Evolutionary conservation across 2,113 vertebrate genomes (phyloP), one percentile per base, ranked within the genome.

Genomic region (Larimichthys polyactis): DNA sequence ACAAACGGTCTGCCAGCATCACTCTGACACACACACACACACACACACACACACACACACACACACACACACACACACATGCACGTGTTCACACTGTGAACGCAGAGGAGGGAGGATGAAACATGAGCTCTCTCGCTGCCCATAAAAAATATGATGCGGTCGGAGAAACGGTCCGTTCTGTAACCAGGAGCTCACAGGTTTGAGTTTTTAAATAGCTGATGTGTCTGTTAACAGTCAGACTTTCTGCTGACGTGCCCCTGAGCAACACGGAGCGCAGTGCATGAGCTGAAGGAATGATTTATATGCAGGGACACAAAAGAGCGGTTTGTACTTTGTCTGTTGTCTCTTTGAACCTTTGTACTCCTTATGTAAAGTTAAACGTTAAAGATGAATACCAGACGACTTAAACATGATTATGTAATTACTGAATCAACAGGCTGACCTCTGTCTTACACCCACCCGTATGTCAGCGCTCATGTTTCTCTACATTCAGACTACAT

Each of bases 1-100:
- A 78, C 84, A 91, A 74, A 87, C 44, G 79, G 57, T 71, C 78
- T 71, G 77, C 79, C 83, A 67, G 14, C 68, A 72, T 86, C 70
- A 16, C 54, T 24, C 59, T 19, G 36, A 63, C 62, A 57, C 74
- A 66, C 58, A 54, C 70, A 59, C 64, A n/a, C n/a, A n/a, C n/a
- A 57, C 74, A 66, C 58, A 54, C 70, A 59, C 64, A 43, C 27
- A 63, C 57, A 57, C 74, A 66, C 58, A 54, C 70, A 59, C 64
- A 29, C 64, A 64, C 48, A 22, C 67, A 24, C 52, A 32, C 69
- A 59, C 43, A 58, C 32, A 57, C 60, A 65, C 59, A 62, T 55
- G 49, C 69, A 44, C 70, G 40, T 11, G 51, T 76, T 66, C 69
- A 58, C 32, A 66, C 81, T 51, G 69, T 2, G 22, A 71, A 75